Base-by-base conservation (phyloP, 2,888 invertebrate species). In the Tethea ocularis region DNA sequence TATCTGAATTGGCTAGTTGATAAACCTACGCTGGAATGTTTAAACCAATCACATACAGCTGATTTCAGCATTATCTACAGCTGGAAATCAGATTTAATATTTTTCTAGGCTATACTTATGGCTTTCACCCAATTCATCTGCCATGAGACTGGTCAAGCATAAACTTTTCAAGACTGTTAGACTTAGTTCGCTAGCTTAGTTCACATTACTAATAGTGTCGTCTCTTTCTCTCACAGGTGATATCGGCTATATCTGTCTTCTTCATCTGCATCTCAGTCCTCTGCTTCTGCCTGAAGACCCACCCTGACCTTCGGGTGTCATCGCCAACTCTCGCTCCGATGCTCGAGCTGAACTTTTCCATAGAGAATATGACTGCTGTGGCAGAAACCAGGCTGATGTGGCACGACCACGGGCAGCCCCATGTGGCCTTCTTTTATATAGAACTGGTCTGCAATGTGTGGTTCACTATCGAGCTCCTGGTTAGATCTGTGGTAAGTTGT, bases 201-300 rank as follows among this genome's bases (percentile, higher is more conserved):
- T 13, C 4, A 11, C 33, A 33, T 8, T 29, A 29, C 5, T 38
- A 38, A 38, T n/a, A 46, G 24, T 26, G 26, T 17, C 2, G 23
- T 55, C 13, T 57, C 59, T 67, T 59, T 78, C 74, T 67, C 76
- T 62, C 77, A 53, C 95, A 98, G 98, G 95, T 97, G 84, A 96
- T 99, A 84, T 98, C 98, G 71, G 96, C 96, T 63, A 95, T 97
- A 78, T 98, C 98, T 13, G 97, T 99, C 64, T 98, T 98, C 94
- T 99, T 99, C 95, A 98, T 99, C 90, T 97, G 98, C 93, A 96
- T 98, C 71, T 99, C 98, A 79, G 98, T 99, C 73, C 95, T 98
- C 76, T 97, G 97, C 67, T 99, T 99, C 94, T 99, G 98, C 91
- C 94, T 99, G 88, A 99, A 99, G 94, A 98, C 98, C 0, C 98